A percentile compares a stretch with the other conserved stretches of the same genome.
Evolutionary conservation across 2,888 invertebrate genomes (phyloP).

Genomic region (Eucriotettix oculatus): DNA sequence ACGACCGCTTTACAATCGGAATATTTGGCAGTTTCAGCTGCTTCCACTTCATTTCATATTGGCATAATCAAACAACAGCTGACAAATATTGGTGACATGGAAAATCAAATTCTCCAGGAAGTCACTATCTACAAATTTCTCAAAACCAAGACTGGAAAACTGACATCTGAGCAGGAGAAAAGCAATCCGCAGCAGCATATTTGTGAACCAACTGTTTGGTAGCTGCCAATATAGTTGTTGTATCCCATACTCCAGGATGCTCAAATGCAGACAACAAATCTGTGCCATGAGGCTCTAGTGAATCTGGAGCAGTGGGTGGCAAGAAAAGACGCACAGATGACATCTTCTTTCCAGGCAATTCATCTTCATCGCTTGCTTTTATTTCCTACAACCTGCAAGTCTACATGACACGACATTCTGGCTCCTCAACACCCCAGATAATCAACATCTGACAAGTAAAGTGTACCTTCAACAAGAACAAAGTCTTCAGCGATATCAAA

Average conservation of each 20-base stretch:
- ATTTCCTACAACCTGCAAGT: no score
- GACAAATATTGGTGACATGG: slow-evolving; percentile 10
- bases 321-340: slow-evolving; percentile 9
- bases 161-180: neutral
- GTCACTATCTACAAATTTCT: slow-evolving; percentile 9
- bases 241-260: slow-evolving; percentile 7
- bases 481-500: no score
- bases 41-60: slow-evolving; percentile 11
- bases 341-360: slow-evolving; percentile 3
- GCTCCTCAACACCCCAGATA: no score
- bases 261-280: slow-evolving; percentile 9
- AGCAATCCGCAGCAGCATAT: slow-evolving; percentile 11
- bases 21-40: slow-evolving; percentile 8
- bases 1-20: slow-evolving; percentile 12
- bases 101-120: slow-evolving; percentile 13
- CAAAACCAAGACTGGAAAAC: slow-evolving; percentile 5
- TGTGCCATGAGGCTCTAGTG: slow-evolving; percentile 8
- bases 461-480: no score
- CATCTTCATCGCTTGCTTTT: neutral
- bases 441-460: no score
- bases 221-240: slow-evolving; percentile 7
- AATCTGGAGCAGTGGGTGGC: slow-evolving; percentile 11
- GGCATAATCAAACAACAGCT: slow-evolving; percentile 11
- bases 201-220: slow-evolving; percentile 8
- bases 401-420: no score